phyloP scores from a whole-genome alignment of 2,888 invertebrate species.

The Sialis fuliginosa region DNA sequence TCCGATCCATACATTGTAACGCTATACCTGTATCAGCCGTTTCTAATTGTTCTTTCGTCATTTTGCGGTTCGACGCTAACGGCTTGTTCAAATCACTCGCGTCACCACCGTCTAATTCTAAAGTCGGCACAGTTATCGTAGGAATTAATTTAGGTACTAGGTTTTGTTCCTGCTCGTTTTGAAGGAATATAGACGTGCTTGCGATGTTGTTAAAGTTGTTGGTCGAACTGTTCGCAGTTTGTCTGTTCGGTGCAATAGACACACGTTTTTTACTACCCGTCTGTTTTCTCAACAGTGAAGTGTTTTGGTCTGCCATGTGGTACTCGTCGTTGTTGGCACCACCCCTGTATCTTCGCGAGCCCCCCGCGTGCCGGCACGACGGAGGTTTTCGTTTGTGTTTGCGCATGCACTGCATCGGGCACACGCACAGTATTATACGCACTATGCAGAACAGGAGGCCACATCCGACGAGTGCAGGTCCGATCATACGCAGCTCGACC shows the following conservation, averaged over 20 bases:
- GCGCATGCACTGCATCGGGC: slow-evolving; percentile 56
- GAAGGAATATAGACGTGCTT: slow-evolving; percentile 28
- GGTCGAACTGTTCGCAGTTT: slow-evolving; percentile 24
- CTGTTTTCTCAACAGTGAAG: slow-evolving; percentile 9
- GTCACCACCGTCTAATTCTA: slow-evolving; percentile 3
- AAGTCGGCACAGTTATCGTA: slow-evolving; percentile 24
- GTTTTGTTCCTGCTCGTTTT: slow-evolving; percentile 25
- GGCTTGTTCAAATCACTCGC: slow-evolving; percentile 5
- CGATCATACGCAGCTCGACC: slow-evolving; percentile 68
- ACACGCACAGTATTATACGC: slow-evolving; percentile 69
- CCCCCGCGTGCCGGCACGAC: slow-evolving; percentile 15
- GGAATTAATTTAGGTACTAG: slow-evolving; percentile 11
- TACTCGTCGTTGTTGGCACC: slow-evolving; percentile 9
- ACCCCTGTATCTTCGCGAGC: slow-evolving; percentile 9
- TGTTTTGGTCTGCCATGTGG: slow-evolving; percentile 11
- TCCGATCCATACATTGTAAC: slow-evolving; percentile 23
- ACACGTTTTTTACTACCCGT: slow-evolving; percentile 23
- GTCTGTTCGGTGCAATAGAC: slow-evolving; percentile 23
- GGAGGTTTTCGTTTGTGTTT: slow-evolving; percentile 36
- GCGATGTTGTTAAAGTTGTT: slow-evolving; percentile 18
- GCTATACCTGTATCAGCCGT: slow-evolving; percentile 17
- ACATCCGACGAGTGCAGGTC: slow-evolving; percentile 50
- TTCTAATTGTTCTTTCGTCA: neutral
- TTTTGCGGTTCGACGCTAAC: slow-evolving; percentile 7
- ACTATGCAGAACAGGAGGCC: slow-evolving; percentile 70